These are phyloP conservation scores for Xiphydria camelus DNA, from an alignment of 2,888 invertebrate species.

Conservation along the genomic window DNA sequence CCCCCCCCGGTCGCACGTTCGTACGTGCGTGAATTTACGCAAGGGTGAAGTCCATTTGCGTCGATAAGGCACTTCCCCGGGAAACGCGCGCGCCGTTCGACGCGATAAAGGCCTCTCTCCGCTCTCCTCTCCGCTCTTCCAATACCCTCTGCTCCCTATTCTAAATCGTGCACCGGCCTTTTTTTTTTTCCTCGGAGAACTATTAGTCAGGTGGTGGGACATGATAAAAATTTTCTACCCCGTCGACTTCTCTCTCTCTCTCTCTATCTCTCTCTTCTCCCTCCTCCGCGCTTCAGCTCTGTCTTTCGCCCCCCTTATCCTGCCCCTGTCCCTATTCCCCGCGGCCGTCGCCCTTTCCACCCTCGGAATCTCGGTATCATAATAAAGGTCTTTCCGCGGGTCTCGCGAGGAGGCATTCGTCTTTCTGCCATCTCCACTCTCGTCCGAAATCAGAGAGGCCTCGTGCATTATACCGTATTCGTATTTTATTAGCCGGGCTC, in stretches of 20 bases:
- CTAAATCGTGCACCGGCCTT: no score
- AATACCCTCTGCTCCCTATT: no score
- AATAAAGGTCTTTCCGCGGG: slow-evolving; percentile 19
- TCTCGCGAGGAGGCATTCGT: slow-evolving; percentile 15
- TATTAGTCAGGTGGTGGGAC: not conserved
- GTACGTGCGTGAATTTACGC: slow-evolving; percentile 19
- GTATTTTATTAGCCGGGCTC: slow-evolving; percentile 22
- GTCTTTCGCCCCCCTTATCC: not conserved
- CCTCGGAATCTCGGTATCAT: slow-evolving; percentile 16
- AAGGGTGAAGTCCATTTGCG: slow-evolving; percentile 13
- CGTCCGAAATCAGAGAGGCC: slow-evolving; percentile 20
- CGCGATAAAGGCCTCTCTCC: no score
- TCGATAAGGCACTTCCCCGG: not conserved
- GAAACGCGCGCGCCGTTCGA: no score
- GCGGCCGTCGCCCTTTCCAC: not conserved
- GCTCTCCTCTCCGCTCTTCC: no score
- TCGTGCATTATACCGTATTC: slow-evolving; percentile 23
- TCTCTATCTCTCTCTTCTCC: not conserved
- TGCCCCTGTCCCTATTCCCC: not conserved
- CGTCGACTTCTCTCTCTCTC: not conserved
- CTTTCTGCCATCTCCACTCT: slow-evolving; percentile 26
- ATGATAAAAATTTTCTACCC: not conserved
- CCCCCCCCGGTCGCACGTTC: not conserved
- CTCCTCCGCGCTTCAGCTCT: not conserved
- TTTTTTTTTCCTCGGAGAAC: not conserved